Evolutionary conservation across 1,140 invertebrate species (phyloP).

Genomic region (Drosophila pachea): DNA sequence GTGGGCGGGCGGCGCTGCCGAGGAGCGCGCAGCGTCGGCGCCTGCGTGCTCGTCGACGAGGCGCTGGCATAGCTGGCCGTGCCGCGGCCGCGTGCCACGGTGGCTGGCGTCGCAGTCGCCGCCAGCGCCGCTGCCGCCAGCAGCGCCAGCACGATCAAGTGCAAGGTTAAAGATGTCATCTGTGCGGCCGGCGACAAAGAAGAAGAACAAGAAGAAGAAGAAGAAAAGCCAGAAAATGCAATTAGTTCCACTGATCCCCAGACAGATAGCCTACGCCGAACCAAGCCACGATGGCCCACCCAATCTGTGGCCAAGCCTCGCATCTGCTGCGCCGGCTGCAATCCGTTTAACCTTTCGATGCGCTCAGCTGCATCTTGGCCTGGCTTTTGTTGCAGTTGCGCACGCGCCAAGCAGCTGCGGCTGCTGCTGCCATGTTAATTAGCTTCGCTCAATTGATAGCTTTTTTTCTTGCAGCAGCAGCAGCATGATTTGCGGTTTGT

Average conservation of each 20-base stretch:
- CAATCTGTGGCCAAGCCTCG: background rate
- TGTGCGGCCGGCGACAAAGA: conserved; percentile 46
- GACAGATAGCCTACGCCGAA: too few relatives aligned
- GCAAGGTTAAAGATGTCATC: conserved; percentile 78
- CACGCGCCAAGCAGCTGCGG: conserved; percentile 29
- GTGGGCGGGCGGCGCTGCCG: conserved; percentile 62
- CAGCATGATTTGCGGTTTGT: conserved; percentile 6
- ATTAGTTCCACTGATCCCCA: too few relatives aligned
- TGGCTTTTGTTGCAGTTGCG: conserved; percentile 16
- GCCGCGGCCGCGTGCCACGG: conserved; percentile 41
- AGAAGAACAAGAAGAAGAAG: conserved; percentile 1
- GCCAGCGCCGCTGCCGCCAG: conserved; percentile 37
- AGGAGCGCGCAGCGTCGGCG: conserved; percentile 65
- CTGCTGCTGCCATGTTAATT: conserved; percentile 37
- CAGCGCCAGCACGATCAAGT: conserved; percentile 72
- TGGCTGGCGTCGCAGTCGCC: conserved; percentile 28
- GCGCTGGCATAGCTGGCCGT: conserved; percentile 13
- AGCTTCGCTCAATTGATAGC: conserved; percentile 45
- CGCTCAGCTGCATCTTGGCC: conserved; percentile 29
- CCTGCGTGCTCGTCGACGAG: conserved; percentile 55
- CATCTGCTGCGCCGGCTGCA: background rate
- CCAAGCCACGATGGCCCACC: too few relatives aligned
- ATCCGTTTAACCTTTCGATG: conserved; percentile 1
- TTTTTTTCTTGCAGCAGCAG: conserved; percentile 1
- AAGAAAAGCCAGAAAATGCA: background rate